Percentiles rank a stretch among this genome's conserved stretches.
Evolutionary conservation across 2,113 vertebrate species (phyloP).

Genomic region (Leptocoma aspasia): DNA sequence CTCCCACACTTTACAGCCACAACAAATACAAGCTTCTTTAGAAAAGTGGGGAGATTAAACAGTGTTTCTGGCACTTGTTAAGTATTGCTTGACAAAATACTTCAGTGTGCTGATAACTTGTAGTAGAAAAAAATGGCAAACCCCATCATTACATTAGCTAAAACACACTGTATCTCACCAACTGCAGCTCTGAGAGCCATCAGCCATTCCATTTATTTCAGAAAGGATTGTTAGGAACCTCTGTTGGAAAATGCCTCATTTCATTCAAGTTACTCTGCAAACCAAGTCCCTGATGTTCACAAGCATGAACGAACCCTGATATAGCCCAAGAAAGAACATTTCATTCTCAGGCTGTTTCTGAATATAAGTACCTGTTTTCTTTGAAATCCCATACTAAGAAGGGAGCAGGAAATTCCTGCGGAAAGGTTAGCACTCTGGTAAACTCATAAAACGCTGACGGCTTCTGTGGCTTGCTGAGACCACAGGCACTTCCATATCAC

Average conservation of each 20-base stretch:
- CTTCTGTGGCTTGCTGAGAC: background rate
- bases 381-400: background rate
- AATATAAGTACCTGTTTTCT: background rate
- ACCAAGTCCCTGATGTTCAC: background rate
- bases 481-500: background rate
- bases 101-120: background rate
- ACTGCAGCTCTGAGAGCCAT: background rate
- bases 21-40: background rate
- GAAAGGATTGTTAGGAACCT: background rate
- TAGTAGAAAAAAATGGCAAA: background rate
- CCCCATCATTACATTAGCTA: background rate
- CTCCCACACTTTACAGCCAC: background rate
- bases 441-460: background rate
- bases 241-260: background rate
- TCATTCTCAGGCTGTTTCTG: background rate
- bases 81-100: background rate
- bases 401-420: background rate
- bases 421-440: background rate
- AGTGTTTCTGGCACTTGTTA: background rate
- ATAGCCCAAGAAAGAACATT: background rate
- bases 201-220: background rate
- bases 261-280: background rate
- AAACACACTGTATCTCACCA: background rate
- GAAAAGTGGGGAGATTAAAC: background rate
- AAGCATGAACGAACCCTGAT: background rate